These are phyloP conservation scores for Samia ricini DNA, from an alignment of 1,140 invertebrate genomes.

Conservation along the genomic window DNA sequence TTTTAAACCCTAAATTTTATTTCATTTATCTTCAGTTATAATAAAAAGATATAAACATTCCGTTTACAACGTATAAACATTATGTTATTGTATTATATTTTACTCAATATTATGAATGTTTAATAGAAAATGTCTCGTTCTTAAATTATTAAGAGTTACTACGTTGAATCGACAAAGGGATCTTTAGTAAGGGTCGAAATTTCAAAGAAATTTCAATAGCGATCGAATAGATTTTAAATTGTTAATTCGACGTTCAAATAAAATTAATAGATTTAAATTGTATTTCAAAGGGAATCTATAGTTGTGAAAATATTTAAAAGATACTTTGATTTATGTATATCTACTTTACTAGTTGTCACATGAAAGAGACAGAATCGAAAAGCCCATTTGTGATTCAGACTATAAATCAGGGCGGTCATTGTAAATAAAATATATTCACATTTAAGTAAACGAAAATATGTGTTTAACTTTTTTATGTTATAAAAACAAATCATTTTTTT, in stretches of 20 bases:
- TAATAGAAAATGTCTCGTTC: neutral
- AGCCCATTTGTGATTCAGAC: constrained; percentile 4
- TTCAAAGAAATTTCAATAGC: neutral
- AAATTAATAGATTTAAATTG: neutral
- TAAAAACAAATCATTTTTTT: too few relatives aligned
- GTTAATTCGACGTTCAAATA: neutral
- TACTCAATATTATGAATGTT: too few relatives aligned
- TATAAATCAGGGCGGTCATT: neutral
- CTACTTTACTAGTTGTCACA: constrained; percentile 16
- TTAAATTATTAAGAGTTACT: neutral
- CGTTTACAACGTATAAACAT: too few relatives aligned
- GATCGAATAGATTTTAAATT: neutral
- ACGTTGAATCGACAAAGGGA: neutral
- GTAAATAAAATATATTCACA: neutral
- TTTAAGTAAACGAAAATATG: neutral
- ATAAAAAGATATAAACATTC: too few relatives aligned
- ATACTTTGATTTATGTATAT: constrained; percentile 18
- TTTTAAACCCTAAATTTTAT: too few relatives aligned
- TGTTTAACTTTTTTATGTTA: too few relatives aligned
- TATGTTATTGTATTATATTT: too few relatives aligned
- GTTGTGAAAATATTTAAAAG: constrained; percentile 16
- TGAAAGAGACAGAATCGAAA: constrained; percentile 20
- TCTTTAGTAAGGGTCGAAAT: neutral
- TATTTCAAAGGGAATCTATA: constrained; percentile 19
- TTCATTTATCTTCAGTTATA: too few relatives aligned